These are phyloP conservation scores for Cryptus armator DNA, from an alignment of 2,888 invertebrate genomes.

Conservation along the genomic window DNA sequence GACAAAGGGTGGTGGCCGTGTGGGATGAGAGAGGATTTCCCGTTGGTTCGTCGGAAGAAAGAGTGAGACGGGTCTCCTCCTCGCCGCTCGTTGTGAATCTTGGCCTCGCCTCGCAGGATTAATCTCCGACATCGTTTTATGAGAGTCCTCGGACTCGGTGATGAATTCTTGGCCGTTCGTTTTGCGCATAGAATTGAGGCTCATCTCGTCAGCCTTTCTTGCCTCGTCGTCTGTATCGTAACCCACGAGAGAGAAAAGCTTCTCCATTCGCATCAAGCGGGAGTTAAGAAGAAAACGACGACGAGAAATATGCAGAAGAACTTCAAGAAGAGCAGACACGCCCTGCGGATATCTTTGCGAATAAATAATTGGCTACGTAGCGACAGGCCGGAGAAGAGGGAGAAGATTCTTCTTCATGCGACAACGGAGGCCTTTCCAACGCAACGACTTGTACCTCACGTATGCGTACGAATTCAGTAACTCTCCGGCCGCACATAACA, in stretches of 20 bases:
- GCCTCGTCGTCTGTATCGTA: slow-evolving; percentile 21
- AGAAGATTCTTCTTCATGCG: slow-evolving; percentile 4
- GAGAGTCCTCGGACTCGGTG: slow-evolving; percentile 58
- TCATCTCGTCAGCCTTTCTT: slow-evolving; percentile 29
- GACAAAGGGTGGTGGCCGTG: slow-evolving; percentile 46
- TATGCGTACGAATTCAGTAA: slow-evolving; percentile 24
- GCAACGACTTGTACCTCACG: slow-evolving; percentile 54
- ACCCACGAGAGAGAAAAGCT: slow-evolving; percentile 16
- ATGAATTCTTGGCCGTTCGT: slow-evolving; percentile 64
- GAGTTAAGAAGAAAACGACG: slow-evolving; percentile 20
- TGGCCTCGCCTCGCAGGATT: slow-evolving; percentile 58
- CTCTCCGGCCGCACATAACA: slow-evolving; percentile 44
- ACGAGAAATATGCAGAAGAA: neutral
- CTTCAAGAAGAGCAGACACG: slow-evolving; percentile 39
- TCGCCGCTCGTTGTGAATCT: slow-evolving; percentile 55
- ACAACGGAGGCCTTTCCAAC: slow-evolving; percentile 11
- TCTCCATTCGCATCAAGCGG: slow-evolving; percentile 29
- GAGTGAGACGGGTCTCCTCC: neutral
- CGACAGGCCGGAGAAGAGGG: neutral
- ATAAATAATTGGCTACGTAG: slow-evolving; percentile 64
- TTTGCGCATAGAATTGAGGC: slow-evolving; percentile 47
- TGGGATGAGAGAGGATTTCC: slow-evolving; percentile 53
- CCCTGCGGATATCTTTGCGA: slow-evolving; percentile 54
- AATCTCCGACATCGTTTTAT: slow-evolving; percentile 65
- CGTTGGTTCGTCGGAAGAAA: slow-evolving; percentile 67